Evolutionary conservation across 2,888 invertebrate species (phyloP).

Genomic region (Altica lythri): DNA sequence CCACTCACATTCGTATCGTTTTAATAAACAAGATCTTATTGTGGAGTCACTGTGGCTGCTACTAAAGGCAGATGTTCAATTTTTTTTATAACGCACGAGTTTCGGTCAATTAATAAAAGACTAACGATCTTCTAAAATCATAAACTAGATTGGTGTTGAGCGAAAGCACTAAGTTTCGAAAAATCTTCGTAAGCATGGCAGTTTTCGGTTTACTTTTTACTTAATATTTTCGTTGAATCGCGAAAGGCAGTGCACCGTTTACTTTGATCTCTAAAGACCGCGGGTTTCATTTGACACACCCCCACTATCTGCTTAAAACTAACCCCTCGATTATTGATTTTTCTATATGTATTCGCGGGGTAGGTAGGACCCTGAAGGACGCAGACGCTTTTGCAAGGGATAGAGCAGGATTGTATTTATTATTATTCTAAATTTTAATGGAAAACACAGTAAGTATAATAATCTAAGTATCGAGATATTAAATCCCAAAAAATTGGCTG

Average conservation of each 20-base stretch:
- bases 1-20: constrained; percentile 8
- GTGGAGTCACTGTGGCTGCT: constrained; percentile 22
- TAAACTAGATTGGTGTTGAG: constrained; percentile 16
- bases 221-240: constrained; percentile 11
- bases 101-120: constrained; percentile 16
- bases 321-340: constrained; percentile 52
- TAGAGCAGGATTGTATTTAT: neutral
- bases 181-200: constrained; percentile 14
- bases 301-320: constrained; percentile 48
- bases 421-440: neutral
- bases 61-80: constrained; percentile 26
- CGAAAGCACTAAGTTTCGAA: constrained; percentile 15
- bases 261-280: constrained; percentile 19
- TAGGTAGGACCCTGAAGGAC: constrained; percentile 27
- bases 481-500: too few relatives aligned
- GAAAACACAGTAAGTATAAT: too few relatives aligned
- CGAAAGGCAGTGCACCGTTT: constrained; percentile 17
- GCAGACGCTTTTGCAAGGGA: constrained; percentile 47
- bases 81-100: constrained; percentile 10
- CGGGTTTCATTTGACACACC: constrained; percentile 48
- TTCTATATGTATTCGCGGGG: too few relatives aligned
- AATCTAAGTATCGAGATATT: too few relatives aligned
- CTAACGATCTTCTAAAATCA: constrained; percentile 9
- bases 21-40: constrained; percentile 20
- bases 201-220: constrained; percentile 7